phyloP scores from a whole-genome alignment of 2,113 vertebrate genomes.

The Mirza zaza region DNA sequence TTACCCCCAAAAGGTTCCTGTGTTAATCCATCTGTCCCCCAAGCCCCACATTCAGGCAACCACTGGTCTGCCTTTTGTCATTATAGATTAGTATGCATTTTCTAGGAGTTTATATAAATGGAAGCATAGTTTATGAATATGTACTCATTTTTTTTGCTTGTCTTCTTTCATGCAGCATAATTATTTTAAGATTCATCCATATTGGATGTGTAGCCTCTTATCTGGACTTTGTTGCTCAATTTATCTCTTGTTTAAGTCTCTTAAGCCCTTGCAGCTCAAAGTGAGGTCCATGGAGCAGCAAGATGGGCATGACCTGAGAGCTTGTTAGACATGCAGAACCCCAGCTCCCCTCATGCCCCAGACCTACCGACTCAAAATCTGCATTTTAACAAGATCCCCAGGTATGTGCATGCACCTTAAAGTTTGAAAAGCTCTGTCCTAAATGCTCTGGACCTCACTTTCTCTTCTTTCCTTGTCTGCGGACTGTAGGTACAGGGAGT shows the following conservation, averaged over 20 bases:
- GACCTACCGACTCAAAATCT: not conserved
- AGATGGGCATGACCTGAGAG: not conserved
- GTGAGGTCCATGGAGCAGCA: not conserved
- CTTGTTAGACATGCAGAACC: not conserved
- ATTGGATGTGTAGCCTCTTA: not conserved
- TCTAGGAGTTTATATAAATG: not conserved
- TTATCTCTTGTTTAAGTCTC: slow-evolving; percentile 18
- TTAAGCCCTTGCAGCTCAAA: not conserved
- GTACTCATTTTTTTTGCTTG: not conserved
- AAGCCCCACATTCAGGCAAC: not conserved
- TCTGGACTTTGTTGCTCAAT: not conserved
- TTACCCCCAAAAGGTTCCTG: not conserved
- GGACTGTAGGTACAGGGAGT: not conserved
- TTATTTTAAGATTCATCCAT: slow-evolving; percentile 25
- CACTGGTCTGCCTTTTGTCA: not conserved
- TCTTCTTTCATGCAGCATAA: not conserved
- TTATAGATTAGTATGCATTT: not conserved
- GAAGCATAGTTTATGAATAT: not conserved
- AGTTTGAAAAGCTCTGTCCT: not conserved
- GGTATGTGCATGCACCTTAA: rapidly evolving
- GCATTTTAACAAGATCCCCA: not conserved
- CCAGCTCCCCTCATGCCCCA: not conserved
- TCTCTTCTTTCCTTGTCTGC: not conserved
- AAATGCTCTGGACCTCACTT: not conserved
- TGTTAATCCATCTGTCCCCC: not conserved